phyloP scores from a whole-genome alignment of 2,888 invertebrate species.

The Calephelis perditalis region DNA sequence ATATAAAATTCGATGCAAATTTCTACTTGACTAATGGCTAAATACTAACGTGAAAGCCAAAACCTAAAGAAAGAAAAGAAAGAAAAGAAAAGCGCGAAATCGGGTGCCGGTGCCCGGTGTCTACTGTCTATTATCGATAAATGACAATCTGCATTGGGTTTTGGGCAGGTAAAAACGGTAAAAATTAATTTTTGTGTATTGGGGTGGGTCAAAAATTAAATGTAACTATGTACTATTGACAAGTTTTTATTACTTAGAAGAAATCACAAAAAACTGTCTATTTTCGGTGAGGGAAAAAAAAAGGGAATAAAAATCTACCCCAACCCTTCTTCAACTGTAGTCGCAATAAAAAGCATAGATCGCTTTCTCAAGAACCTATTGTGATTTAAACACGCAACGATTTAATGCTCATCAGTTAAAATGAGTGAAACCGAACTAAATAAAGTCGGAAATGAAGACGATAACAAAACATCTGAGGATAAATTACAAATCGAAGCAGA shows the following conservation, averaged over 20 bases:
- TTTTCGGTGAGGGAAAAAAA: neutral
- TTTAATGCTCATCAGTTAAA: conserved; percentile 17
- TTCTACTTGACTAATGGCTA: too few species aligned
- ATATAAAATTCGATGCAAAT: too few species aligned
- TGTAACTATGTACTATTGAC: too few species aligned
- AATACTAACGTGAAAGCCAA: too few species aligned
- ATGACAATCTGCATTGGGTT: too few species aligned
- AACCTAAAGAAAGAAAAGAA: too few species aligned
- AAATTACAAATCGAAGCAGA: conserved; percentile 82
- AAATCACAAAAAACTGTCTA: neutral
- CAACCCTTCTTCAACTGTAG: too few species aligned
- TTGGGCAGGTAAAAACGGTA: too few species aligned
- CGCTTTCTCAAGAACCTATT: neutral
- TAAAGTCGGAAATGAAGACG: conserved; percentile 58
- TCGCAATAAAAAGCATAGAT: neutral
- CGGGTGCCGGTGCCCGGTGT: neutral
- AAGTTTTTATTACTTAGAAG: too few species aligned
- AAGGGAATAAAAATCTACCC: neutral
- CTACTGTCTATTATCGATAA: too few species aligned
- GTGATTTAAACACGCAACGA: neutral
- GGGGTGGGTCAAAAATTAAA: neutral
- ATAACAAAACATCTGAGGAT: conserved; percentile 78
- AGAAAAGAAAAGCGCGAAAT: neutral
- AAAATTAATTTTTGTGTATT: neutral
- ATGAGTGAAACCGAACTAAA: conserved; percentile 62